Percentiles rank a stretch among this genome's conserved stretches.
Conservation (phyloP, 1,140 invertebrate species). For the Brachionus koreanus region DNA sequence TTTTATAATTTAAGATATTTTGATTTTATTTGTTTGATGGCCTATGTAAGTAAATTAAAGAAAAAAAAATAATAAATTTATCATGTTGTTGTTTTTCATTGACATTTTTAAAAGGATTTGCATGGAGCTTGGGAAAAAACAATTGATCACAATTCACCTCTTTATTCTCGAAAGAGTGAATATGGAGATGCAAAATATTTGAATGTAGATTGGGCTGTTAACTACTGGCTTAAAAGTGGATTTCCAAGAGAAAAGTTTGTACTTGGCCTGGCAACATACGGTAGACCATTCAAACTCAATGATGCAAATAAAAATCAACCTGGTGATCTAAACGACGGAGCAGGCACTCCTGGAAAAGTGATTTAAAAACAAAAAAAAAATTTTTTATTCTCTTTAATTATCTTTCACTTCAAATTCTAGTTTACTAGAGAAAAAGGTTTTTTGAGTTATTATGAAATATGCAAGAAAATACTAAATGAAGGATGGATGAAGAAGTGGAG, state of each 20-base stretch:
- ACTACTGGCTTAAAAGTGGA: conserved; percentile 70
- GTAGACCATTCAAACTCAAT: conserved; percentile 73
- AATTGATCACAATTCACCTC: conserved; percentile 62
- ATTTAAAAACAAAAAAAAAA: too few species aligned
- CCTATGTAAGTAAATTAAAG: conserved; percentile 66
- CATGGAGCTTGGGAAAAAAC: conserved; percentile 90
- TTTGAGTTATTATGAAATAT: conserved; percentile 87
- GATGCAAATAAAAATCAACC: conserved; percentile 74
- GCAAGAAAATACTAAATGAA: conserved; percentile 76
- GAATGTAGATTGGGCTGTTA: conserved; percentile 48
- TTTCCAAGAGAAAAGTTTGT: conserved; percentile 74
- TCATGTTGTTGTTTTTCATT: too few species aligned
- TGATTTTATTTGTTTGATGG: conserved; percentile 84
- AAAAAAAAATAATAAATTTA: too few species aligned
- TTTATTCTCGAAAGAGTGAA: conserved; percentile 50
- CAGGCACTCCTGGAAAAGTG: conserved; percentile 60
- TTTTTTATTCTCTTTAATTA: too few species aligned
- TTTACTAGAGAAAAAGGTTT: conserved; percentile 82
- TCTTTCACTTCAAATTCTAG: conserved; percentile 57
- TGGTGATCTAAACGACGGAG: conserved; percentile 70
- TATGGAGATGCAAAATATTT: conserved; percentile 45
- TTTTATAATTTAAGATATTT: conserved; percentile 65
- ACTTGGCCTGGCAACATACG: conserved; percentile 80
- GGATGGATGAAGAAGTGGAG: conserved; percentile 84
- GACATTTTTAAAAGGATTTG: conserved; percentile 64